These are phyloP conservation scores for Hestina assimilis DNA, from an alignment of 1,140 invertebrate genomes.

Conservation along the genomic window DNA sequence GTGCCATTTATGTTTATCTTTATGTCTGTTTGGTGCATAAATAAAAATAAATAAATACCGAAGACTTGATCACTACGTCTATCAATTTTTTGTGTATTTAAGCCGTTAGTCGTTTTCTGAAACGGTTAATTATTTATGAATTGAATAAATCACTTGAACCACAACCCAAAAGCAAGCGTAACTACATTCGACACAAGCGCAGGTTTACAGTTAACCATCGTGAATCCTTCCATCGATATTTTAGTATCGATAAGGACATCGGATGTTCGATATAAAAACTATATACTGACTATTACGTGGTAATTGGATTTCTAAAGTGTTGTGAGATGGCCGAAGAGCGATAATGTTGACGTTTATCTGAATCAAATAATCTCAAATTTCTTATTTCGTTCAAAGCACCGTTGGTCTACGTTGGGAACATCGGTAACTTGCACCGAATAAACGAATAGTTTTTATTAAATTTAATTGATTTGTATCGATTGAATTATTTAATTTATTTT, in stretches of 20 bases:
- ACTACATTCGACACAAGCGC: conserved; percentile 41
- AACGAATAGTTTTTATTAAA: not conserved
- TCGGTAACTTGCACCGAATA: not conserved
- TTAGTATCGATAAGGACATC: conserved; percentile 31
- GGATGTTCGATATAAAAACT: conserved; percentile 35
- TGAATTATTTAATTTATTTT: not conserved
- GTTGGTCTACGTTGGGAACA: not conserved
- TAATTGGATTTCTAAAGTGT: conserved; percentile 45
- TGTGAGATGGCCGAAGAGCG: conserved; percentile 24
- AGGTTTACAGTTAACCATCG: conserved; percentile 38
- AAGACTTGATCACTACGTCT: too few species aligned
- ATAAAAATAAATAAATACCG: too few species aligned
- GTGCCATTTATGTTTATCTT: too few species aligned
- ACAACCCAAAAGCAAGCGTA: conserved; percentile 33
- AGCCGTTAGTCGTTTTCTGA: too few species aligned
- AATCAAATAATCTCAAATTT: conserved; percentile 14
- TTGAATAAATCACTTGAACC: conserved; percentile 24
- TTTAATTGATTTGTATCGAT: not conserved
- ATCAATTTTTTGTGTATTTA: too few species aligned
- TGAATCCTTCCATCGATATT: conserved; percentile 42
- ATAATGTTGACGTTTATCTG: conserved; percentile 31
- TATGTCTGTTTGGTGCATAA: too few species aligned
- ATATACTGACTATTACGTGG: conserved; percentile 44
- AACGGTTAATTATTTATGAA: not conserved
- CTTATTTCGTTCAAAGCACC: conserved; percentile 7